Base-by-base conservation (phyloP, 2,888 invertebrate genomes). In the Eupithecia exiguata region DNA sequence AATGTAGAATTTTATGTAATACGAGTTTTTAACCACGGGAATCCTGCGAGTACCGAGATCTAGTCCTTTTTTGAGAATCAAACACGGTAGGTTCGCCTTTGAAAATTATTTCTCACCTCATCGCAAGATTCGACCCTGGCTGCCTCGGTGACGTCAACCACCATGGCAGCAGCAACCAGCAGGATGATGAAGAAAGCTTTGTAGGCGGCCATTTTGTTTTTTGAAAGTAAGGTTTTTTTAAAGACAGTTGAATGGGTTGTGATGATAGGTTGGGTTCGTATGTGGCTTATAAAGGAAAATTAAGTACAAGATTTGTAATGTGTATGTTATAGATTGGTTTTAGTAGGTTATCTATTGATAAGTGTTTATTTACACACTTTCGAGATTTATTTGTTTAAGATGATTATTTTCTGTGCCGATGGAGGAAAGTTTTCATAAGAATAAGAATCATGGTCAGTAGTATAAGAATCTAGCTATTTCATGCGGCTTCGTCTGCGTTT, bases 141-240 rank as follows among this genome's bases (percentile, higher is more conserved):
- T 0, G 71, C 71, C n/a, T 71, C 71, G 53, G 66, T 58, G 14
- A 67, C 35, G 43, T 58, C 58, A 35, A 67, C 43, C n/a, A 71
- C 58, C 68, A 69, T 68, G 2, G 68, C 68, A 9, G 63, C 62
- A n/a, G 68, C 65, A 30, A 74, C 49, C 30, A 69, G 46, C 46
- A 70, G 65, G 14, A 65, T 35, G 35, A 70, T 65, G 46, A 66
- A 58, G 38, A 63, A 49, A 58, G 58, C 71, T 65, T 70, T 70
- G 65, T 49, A 46, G 65, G 65, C 63, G 49, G 70, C 70, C 70
- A 70, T 70, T 65, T 69, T 69, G 62, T 62, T 62, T 62, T 35
- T 62, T 62, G 46, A 40, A 12, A 25, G 62, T 68, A 10, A 40
- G 16, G 58, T 58, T 58, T 25, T 21, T 38, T 58, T n/a, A n/a